Base-by-base conservation (phyloP, 2,797 vertebrate genomes). In the Myoxocephalus aenaeus region DNA sequence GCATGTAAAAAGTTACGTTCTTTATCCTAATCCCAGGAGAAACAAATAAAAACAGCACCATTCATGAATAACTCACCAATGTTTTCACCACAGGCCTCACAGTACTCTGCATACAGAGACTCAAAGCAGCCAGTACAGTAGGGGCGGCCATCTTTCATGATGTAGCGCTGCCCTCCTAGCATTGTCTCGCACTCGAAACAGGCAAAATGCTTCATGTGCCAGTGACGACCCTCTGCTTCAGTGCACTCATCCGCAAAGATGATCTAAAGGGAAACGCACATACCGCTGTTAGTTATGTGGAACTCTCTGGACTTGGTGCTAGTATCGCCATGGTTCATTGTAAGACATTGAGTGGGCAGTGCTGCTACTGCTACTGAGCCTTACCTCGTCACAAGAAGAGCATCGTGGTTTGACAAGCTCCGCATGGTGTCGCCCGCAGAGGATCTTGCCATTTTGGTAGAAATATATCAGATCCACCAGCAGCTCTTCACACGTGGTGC, bases 191-290 rank as follows among this genome's bases (percentile, higher is more conserved):
- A 99, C 90, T 99, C 98, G 0, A 97, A 98, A 82, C 98, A 99
- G 80, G 96, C 97, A 86, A 99, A 99, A 90, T 99, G 98, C 67
- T 97, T 97, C 97, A 99, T 99, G 92, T 99, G 98, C 98, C 98
- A 99, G 77, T 99, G 97, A 57, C 96, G 96, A 29, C 97, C 97
- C 83, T 99, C 98, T 0, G 98, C 98, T 89, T 99, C 98, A 3
- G 98, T 99, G 86, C 98, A 99, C 89, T 99, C 98, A 22, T 99
- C 98, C 3, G 97, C 95, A 90, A 99, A 98, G 84, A 99, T 99
- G 44, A 99, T 98, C 98, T 99, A 82, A 27, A 13, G 10, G 57
- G 9, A 63, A 75, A 84, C 3, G 71, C 0, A 22, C 18, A 73
- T 20, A 59, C 18, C 13, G 5, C 2, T 7, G 29, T 89, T 67